Evolutionary conservation across 2,888 invertebrate genomes (phyloP), one percentile per base, ranked within the genome.

Genomic region (Ophion ellenae): DNA sequence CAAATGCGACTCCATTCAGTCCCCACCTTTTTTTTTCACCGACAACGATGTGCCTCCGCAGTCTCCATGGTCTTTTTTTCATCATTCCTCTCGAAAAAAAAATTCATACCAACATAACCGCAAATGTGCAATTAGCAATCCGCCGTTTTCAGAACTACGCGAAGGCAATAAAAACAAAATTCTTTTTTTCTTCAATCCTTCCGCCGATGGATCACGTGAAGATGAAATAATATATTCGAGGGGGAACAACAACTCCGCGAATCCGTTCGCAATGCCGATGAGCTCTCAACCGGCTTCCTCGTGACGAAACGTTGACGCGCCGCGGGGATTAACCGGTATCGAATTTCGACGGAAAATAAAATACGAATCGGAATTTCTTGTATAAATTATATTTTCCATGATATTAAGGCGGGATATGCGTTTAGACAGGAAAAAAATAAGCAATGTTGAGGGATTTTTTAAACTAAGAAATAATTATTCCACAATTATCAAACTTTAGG

Each of bases 1-100:
- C 86, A 79, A 64, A 82, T 74, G 85, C 77, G 88, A 88, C 88
- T 88, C 89, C 88, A 84, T 89, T 80, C 79, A 75, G 79, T 87
- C 88, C 90, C 89, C 88, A 84, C 89, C 78, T 71, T 61, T 32
- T 64, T 20, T 40, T 10, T 24, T 67, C 47, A 73, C 36, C 86
- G 74, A 83, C 85, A 81, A 84, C 80, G 86, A 75, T 40, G 20
- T 53, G 32, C 47, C 28, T 67, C 47, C 63, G 64, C 66, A 47
- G 73, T 71, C 79, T 57, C 69, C 59, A 78, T 74, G 59, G 77
- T 11, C 64, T 57, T 86, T 78, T 81, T 71, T 69, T 57, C 28
- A 80, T 28, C 14, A 14, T 40, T 67, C 17, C 67, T 59, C 9
- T 11, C 24, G 32, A 24, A 20, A 17, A 53, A 53, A 36, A 14